Conservation (phyloP, 2,113 vertebrate genomes). For the Lepus timidus region DNA sequence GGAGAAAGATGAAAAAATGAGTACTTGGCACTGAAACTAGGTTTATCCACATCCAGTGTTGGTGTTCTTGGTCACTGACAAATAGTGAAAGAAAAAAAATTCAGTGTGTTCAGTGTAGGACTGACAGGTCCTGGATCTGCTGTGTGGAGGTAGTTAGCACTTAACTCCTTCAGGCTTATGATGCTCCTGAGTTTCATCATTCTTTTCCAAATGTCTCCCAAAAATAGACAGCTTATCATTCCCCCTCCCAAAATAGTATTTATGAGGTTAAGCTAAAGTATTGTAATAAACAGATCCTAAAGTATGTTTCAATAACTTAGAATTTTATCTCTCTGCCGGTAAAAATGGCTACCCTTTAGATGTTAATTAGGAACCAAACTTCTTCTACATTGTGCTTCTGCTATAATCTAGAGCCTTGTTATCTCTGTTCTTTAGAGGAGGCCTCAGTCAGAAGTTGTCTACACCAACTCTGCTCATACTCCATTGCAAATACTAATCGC, state of each 20-base stretch:
- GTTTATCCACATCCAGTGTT: background rate
- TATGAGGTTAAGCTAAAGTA: background rate
- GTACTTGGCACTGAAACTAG: background rate
- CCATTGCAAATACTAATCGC: background rate
- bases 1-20: background rate
- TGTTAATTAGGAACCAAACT: background rate
- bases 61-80: background rate
- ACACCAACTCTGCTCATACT: background rate
- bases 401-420: rapidly evolving
- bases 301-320: background rate
- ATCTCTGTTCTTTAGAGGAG: background rate
- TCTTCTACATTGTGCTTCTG: background rate
- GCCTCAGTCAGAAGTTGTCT: background rate
- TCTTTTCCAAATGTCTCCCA: constrained; percentile 24
- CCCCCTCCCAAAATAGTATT: background rate
- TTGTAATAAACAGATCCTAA: background rate
- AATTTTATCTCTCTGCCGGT: background rate
- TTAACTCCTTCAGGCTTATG: background rate
- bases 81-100: background rate
- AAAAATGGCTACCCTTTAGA: background rate
- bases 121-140: background rate
- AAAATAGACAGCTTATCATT: background rate
- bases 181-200: background rate
- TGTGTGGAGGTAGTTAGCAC: background rate
- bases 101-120: background rate